These are phyloP conservation scores for Rhinichthys klamathensis DNA, from an alignment of 2,113 vertebrate genomes.

Conservation along the genomic window DNA sequence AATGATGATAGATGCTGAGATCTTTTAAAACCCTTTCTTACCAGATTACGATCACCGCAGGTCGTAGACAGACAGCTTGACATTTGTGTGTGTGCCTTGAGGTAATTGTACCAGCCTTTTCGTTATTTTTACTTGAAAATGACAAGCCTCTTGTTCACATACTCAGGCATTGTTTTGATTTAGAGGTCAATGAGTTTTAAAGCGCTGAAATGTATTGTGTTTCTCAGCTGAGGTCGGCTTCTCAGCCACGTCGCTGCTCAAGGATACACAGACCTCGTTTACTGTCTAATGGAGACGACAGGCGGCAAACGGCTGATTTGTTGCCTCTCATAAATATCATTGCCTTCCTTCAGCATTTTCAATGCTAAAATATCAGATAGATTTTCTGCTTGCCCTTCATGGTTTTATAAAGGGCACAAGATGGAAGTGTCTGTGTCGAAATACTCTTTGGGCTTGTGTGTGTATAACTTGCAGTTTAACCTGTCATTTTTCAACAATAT, in stretches of 20 bases:
- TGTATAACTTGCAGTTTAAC: background rate
- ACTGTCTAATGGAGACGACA: constrained; percentile 12
- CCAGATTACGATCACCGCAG: background rate
- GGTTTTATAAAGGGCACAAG: constrained; percentile 23
- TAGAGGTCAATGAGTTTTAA: background rate
- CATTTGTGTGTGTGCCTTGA: background rate
- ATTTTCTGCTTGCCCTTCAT: constrained; percentile 32
- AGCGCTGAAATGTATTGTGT: background rate
- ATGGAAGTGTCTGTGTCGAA: background rate
- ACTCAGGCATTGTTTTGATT: background rate
- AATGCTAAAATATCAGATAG: constrained; percentile 27
- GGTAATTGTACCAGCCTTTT: background rate
- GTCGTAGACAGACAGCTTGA: constrained; percentile 3
- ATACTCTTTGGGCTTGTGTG: constrained; percentile 13
- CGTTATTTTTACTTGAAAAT: background rate
- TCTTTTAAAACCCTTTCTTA: constrained; percentile 17
- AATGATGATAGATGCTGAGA: constrained; percentile 24
- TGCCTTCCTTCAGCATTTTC: constrained; percentile 31
- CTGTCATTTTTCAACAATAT: no score
- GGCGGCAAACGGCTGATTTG: constrained; percentile 3
- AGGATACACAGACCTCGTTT: constrained; percentile 12
- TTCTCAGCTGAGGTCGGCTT: background rate
- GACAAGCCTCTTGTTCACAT: background rate
- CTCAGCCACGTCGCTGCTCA: background rate
- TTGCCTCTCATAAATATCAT: background rate